A percentile compares a stretch with the other conserved stretches of the same genome.
These are phyloP conservation scores for Drosophila mayaguana DNA, from an alignment of 2,888 invertebrate genomes.

Conservation along the genomic window DNA sequence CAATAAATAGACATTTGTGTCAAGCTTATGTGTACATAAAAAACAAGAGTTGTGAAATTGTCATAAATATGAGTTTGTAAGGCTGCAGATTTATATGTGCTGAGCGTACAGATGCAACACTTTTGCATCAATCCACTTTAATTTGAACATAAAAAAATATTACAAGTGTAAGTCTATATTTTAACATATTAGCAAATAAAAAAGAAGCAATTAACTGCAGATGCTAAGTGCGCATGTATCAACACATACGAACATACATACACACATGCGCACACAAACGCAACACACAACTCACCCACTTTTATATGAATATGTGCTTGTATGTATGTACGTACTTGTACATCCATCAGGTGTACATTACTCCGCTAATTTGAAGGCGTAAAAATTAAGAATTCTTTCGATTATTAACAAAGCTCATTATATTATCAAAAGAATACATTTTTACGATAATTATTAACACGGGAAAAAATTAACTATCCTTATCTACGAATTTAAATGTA, in stretches of 20 bases:
- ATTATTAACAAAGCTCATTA: not conserved
- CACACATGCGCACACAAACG: not conserved
- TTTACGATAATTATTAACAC: not conserved
- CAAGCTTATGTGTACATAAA: not conserved
- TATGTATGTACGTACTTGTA: not conserved
- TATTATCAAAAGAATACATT: not conserved
- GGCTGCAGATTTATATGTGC: conserved; percentile 1
- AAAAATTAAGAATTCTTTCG: not conserved
- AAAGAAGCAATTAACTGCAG: conserved; percentile 17
- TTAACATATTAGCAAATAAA: not conserved
- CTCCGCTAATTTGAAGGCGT: not conserved
- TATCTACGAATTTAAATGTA: not conserved
- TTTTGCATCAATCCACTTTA: conserved; percentile 5
- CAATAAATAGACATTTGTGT: not conserved
- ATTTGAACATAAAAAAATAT: conserved; percentile 14
- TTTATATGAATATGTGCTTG: too few species aligned
- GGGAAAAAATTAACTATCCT: not conserved
- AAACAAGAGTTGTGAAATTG: conserved; percentile 23
- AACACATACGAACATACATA: conserved; percentile 1
- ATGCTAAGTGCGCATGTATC: conserved; percentile 28
- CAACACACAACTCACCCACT: not conserved
- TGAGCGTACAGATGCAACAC: not conserved
- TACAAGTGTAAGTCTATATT: conserved; percentile 30
- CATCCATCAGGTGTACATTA: conserved; percentile 1
- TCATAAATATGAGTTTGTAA: conserved; percentile 8